Evolutionary conservation across 1,140 invertebrate species (phyloP).

Genomic region (Ptiloglossa arizonensis): DNA sequence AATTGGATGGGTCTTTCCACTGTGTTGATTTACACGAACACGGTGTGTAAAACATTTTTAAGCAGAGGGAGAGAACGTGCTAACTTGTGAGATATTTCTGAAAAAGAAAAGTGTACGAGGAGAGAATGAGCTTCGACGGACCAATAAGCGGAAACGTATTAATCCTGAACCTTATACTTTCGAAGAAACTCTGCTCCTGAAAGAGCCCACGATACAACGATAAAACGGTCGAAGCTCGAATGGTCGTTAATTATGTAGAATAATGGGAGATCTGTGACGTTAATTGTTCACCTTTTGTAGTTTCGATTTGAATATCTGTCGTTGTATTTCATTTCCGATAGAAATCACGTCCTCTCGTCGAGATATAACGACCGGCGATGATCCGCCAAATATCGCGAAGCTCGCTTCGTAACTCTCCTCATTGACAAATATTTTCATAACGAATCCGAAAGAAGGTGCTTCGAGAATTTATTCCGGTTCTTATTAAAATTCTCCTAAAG

Average conservation of each 20-base stretch:
- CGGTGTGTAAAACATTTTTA: background rate
- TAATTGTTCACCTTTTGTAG: background rate
- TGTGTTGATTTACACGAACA: background rate
- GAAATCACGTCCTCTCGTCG: background rate
- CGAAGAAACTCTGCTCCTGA: background rate
- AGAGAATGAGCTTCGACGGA: background rate
- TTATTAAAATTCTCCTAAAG: background rate
- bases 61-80: background rate
- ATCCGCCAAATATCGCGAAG: too few species aligned
- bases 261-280: background rate
- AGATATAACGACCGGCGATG: background rate
- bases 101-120: background rate
- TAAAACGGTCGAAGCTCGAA: background rate
- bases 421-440: background rate
- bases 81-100: background rate
- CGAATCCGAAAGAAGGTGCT: background rate
- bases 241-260: background rate
- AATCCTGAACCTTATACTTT: background rate
- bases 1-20: background rate
- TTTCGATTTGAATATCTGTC: background rate
- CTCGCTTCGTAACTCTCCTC: too few species aligned
- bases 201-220: background rate
- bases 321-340: background rate
- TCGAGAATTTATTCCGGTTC: background rate
- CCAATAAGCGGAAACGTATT: background rate